These are phyloP conservation scores for Habrosyne pyritoides DNA, from an alignment of 2,888 invertebrate genomes.

Conservation along the genomic window DNA sequence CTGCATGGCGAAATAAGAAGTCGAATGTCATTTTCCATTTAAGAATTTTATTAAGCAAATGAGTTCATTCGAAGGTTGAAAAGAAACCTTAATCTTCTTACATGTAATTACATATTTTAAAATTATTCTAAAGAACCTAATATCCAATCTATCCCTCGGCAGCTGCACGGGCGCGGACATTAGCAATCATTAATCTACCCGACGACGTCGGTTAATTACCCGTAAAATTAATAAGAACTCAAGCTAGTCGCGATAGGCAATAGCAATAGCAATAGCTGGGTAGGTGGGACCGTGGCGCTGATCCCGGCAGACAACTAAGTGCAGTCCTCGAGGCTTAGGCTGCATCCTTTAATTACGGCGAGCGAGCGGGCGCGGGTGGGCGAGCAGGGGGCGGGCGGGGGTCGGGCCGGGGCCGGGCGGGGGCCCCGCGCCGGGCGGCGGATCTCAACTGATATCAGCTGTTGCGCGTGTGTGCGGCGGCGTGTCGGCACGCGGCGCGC, in stretches of 20 bases:
- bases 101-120: too few relatives aligned
- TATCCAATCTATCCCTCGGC: not conserved
- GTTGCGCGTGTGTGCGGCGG: constrained; percentile 36
- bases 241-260: not conserved
- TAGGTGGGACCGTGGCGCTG: not conserved
- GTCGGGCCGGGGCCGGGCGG: constrained; percentile 17
- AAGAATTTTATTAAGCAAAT: not conserved
- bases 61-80: not conserved
- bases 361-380: not conserved
- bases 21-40: not conserved
- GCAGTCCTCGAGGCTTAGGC: constrained; percentile 14
- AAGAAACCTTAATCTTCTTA: not conserved
- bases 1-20: not conserved
- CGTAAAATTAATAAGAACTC: constrained; percentile 4
- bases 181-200: not conserved
- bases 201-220: not conserved
- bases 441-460: constrained; percentile 51
- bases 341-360: constrained; percentile 23
- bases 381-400: not conserved
- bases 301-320: constrained; percentile 1
- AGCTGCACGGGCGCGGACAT: not conserved
- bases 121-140: not conserved
- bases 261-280: too few relatives aligned
- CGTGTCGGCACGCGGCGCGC: constrained; percentile 37
- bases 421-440: constrained; percentile 22